A percentile compares a stretch with the other conserved stretches of the same genome.
Conservation (phyloP, 2,797 vertebrate species). For the Paguma larvata region DNA sequence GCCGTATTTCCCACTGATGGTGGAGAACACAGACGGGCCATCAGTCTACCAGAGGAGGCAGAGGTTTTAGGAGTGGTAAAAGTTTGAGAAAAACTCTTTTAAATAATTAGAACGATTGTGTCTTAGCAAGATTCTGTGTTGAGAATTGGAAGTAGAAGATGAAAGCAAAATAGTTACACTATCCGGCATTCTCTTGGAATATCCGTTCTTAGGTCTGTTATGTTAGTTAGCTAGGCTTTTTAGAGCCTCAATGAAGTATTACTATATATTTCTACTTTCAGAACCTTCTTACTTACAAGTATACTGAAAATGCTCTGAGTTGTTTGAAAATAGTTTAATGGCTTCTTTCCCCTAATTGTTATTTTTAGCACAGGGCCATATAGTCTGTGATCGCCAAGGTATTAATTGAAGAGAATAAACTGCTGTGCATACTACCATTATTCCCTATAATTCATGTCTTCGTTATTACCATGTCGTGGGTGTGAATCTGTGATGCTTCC, state of each 20-base stretch:
- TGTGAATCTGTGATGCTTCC: background rate
- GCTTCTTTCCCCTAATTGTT: background rate
- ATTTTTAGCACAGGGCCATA: background rate
- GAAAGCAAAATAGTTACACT: background rate
- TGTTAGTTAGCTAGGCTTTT: background rate
- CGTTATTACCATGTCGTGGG: background rate
- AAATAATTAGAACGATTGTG: background rate
- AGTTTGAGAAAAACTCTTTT: background rate
- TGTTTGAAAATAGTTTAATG: background rate
- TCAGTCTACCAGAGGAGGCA: background rate
- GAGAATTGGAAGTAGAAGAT: background rate
- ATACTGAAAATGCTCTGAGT: background rate
- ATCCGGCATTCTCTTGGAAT: background rate
- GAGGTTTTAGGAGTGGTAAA: background rate
- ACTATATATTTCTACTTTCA: background rate
- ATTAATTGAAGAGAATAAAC: background rate
- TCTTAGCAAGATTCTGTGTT: background rate
- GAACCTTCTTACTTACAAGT: background rate
- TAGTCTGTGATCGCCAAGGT: background rate
- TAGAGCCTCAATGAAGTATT: background rate
- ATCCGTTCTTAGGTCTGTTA: background rate
- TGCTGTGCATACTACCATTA: fast-evolving
- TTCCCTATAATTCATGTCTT: background rate
- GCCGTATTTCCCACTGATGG: background rate
- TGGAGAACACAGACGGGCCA: fast-evolving